Conservation (phyloP, 2,113 vertebrate species). For the Pelusios castaneus region DNA sequence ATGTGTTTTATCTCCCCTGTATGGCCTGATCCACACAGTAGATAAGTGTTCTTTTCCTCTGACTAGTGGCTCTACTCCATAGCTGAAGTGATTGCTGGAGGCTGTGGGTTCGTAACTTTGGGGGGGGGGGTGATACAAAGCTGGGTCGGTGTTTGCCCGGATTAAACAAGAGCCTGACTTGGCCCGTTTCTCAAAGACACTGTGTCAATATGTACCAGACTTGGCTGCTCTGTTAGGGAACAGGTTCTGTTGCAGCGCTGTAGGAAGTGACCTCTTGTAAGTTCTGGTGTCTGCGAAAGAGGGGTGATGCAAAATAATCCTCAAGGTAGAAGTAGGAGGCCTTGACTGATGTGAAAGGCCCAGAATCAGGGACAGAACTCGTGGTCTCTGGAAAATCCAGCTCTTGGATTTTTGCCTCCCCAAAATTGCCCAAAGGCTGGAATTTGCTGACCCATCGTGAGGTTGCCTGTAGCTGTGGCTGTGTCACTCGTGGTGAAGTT, state of each 20-base stretch:
- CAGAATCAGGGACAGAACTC: neutral
- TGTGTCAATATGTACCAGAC: neutral
- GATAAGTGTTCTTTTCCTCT: neutral
- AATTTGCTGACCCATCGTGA: neutral
- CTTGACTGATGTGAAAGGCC: neutral
- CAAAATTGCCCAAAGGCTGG: neutral
- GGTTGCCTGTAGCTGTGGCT: neutral
- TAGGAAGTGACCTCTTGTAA: neutral
- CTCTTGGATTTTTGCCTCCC: neutral
- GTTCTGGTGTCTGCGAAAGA: neutral
- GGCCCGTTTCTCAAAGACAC: neutral
- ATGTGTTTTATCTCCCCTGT: neutral
- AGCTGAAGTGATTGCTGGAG: neutral
- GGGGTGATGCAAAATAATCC: neutral
- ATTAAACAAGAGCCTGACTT: neutral
- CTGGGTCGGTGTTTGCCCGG: neutral
- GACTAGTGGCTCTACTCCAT: neutral
- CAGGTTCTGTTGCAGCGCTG: neutral
- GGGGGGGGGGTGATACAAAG: neutral
- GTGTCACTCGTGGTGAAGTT: neutral
- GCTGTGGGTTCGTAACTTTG: neutral
- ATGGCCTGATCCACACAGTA: neutral
- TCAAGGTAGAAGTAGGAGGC: neutral
- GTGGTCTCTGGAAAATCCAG: neutral
- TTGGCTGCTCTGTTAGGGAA: neutral